Evolutionary conservation across 2,888 invertebrate species (phyloP).

Genomic region (Melanostoma scalare): DNA sequence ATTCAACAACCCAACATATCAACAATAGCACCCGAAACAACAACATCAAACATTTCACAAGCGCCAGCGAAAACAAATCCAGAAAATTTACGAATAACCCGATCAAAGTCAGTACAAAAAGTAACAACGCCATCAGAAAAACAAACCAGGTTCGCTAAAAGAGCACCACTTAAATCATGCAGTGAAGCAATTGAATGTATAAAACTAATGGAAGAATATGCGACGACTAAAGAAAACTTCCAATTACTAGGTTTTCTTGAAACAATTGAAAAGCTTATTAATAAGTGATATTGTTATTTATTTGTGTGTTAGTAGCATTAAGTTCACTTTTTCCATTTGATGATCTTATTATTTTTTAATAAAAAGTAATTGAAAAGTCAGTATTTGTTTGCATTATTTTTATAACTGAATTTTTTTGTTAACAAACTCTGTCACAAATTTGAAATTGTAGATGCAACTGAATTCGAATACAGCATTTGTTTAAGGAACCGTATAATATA

Average conservation of each 20-base stretch:
- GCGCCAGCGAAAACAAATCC: no score
- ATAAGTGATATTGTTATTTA: background rate
- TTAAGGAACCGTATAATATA: no score
- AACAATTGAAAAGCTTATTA: constrained; percentile 29
- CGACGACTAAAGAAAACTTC: constrained; percentile 51
- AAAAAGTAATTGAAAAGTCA: no score
- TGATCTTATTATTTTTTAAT: no score
- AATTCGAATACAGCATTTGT: no score
- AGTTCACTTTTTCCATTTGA: background rate
- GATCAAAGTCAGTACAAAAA: background rate
- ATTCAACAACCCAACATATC: no score
- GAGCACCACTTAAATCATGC: background rate
- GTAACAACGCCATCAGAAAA: background rate
- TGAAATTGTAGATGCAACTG: no score
- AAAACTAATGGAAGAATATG: constrained; percentile 54
- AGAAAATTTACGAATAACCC: background rate
- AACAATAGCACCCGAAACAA: no score
- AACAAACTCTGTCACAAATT: no score
- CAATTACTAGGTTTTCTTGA: constrained; percentile 48
- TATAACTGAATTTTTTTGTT: no score
- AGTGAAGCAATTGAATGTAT: constrained; percentile 43
- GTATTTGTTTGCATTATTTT: no score
- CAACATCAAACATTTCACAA: no score
- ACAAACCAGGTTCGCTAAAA: background rate
- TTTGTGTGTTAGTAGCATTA: background rate